Conservation (phyloP, 2,888 invertebrate species). For the Pilophorus perplexus region DNA sequence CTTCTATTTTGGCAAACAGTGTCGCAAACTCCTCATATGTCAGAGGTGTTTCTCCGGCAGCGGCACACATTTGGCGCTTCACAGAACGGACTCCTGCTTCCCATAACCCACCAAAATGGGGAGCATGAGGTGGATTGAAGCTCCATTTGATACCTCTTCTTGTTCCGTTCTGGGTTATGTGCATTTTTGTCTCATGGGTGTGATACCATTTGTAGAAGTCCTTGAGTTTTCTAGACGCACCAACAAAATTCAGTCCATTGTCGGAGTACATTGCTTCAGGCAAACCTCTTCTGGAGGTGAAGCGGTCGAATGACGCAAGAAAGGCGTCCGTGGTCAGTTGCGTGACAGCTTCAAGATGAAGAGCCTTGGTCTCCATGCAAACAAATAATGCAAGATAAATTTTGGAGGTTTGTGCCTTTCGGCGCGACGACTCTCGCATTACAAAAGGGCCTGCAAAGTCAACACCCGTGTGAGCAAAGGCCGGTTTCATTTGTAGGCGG, state of each 20-base stretch:
- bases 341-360: conserved; percentile 51
- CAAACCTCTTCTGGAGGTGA: conserved; percentile 50
- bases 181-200: not conserved
- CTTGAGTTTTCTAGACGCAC: conserved; percentile 47
- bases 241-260: conserved; percentile 51
- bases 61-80: conserved; percentile 48
- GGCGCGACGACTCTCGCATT: conserved; percentile 21
- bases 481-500: not conserved
- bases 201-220: conserved; percentile 16
- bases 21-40: conserved; percentile 50
- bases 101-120: conserved; percentile 46
- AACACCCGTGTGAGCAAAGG: conserved; percentile 41
- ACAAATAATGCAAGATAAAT: conserved; percentile 49
- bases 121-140: conserved; percentile 47
- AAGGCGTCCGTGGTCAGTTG: conserved; percentile 50
- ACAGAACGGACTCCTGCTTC: conserved; percentile 47
- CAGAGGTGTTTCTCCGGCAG: conserved; percentile 45
- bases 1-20: conserved; percentile 49
- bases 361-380: conserved; percentile 50
- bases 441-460: conserved; percentile 48
- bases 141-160: conserved; percentile 33
- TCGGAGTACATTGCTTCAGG: conserved; percentile 49
- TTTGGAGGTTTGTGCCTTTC: conserved; percentile 37
- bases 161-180: conserved; percentile 34
- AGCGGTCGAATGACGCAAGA: conserved; percentile 50